phyloP scores from a whole-genome alignment of 2,113 vertebrate species.

The Helogale parvula region DNA sequence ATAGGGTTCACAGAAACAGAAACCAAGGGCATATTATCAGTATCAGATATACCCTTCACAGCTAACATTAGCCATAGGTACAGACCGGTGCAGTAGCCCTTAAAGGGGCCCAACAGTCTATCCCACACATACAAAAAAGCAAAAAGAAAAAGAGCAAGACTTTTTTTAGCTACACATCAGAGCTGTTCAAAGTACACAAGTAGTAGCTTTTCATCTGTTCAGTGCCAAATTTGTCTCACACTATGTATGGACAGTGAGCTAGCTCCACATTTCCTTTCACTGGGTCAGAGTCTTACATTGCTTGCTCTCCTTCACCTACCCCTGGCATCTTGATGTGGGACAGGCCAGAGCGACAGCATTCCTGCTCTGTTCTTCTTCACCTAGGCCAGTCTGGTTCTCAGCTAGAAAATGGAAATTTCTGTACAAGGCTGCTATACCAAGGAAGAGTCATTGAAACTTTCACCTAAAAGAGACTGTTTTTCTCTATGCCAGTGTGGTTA shows the following conservation, averaged over 20 bases:
- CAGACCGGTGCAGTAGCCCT: too few species aligned
- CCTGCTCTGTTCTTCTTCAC: neutral
- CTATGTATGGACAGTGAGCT: neutral
- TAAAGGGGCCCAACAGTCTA: neutral
- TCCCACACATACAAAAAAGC: neutral
- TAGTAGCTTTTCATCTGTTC: neutral
- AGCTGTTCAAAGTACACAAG: neutral
- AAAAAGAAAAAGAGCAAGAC: neutral
- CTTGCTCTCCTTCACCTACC: neutral
- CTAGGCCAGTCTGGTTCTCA: neutral
- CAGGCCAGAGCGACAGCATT: neutral
- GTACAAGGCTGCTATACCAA: neutral
- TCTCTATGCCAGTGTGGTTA: neutral
- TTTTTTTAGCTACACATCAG: neutral
- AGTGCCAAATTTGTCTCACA: neutral
- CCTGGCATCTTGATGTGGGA: neutral
- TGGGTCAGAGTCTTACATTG: neutral
- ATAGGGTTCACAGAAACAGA: neutral
- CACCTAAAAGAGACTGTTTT: neutral
- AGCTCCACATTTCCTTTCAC: neutral
- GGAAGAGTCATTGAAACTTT: neutral
- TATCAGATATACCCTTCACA: neutral
- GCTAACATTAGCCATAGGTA: neutral
- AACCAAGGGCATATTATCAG: neutral
- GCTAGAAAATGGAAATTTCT: neutral